phyloP scores from a whole-genome alignment of 2,888 invertebrate genomes.

The Atethmia centrago region DNA sequence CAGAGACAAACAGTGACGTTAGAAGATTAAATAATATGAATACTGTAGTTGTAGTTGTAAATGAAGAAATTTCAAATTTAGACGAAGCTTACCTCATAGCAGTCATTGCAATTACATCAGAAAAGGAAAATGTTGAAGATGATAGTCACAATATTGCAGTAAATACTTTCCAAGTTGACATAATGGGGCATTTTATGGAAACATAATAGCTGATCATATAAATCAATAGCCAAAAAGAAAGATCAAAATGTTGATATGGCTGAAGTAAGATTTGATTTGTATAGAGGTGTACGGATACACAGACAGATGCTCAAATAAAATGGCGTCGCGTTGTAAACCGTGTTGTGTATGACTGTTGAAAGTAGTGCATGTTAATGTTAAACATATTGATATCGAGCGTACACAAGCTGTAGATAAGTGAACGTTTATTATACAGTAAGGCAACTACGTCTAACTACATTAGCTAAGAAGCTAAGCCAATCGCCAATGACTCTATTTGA shows the following conservation, averaged over 20 bases:
- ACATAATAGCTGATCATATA: conserved; percentile 38
- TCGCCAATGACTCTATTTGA: conserved; percentile 86
- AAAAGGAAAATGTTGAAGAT: conserved; percentile 38
- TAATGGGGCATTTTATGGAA: conserved; percentile 39
- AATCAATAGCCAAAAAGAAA: conserved; percentile 52
- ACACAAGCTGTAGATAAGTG: conserved; percentile 67
- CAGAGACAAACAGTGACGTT: conserved; percentile 63
- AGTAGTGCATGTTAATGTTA: conserved; percentile 64
- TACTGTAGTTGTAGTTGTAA: conserved; percentile 39
- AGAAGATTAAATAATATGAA: conserved; percentile 50
- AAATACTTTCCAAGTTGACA: conserved; percentile 40
- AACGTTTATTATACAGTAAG: conserved; percentile 70
- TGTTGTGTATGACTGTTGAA: conserved; percentile 58
- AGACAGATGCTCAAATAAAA: conserved; percentile 58
- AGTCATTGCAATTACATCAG: conserved; percentile 28
- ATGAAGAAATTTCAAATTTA: conserved; percentile 41
- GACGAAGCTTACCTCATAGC: conserved; percentile 57
- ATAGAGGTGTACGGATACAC: conserved; percentile 55
- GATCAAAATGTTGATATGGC: conserved; percentile 46
- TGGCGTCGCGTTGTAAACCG: conserved; percentile 50
- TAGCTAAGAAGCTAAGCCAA: conserved; percentile 86
- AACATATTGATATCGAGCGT: conserved; percentile 59
- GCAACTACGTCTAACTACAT: conserved; percentile 76
- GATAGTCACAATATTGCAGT: conserved; percentile 39
- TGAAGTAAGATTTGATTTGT: conserved; percentile 55